These are phyloP conservation scores for Drosophila lacicola DNA, from an alignment of 2,888 invertebrate species.

Conservation along the genomic window DNA sequence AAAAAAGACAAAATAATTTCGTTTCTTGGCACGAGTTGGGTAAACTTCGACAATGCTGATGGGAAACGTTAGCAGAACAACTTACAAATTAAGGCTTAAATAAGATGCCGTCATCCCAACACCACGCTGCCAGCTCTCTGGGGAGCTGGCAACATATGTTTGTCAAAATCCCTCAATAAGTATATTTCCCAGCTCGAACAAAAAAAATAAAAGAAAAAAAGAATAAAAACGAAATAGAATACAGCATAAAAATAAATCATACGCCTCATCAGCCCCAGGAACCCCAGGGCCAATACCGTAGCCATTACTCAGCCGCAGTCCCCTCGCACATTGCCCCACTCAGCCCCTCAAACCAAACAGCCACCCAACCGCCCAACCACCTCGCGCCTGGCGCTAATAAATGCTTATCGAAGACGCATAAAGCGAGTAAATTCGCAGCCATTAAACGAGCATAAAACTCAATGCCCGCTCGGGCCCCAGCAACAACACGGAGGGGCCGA, in stretches of 20 bases:
- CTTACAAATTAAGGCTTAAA: slow-evolving; percentile 69
- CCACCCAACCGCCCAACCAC: background rate
- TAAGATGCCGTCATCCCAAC: slow-evolving; percentile 50
- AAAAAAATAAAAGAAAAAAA: background rate
- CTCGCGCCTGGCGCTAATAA: slow-evolving; percentile 71
- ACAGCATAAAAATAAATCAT: slow-evolving; percentile 77
- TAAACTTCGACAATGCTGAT: slow-evolving; percentile 62
- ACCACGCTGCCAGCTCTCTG: slow-evolving; percentile 38
- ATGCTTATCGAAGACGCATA: slow-evolving; percentile 82
- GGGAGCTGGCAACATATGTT: slow-evolving; percentile 62
- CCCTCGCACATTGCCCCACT: slow-evolving; percentile 2
- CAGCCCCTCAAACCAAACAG: background rate
- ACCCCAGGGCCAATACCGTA: slow-evolving; percentile 65
- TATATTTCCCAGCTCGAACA: slow-evolving; percentile 36
- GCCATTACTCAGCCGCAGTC: slow-evolving; percentile 58
- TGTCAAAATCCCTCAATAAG: slow-evolving; percentile 46
- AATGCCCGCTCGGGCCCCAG: slow-evolving; percentile 54
- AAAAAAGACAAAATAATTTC: slow-evolving; percentile 50
- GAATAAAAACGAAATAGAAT: slow-evolving; percentile 37
- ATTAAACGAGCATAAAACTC: slow-evolving; percentile 82
- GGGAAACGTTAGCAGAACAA: slow-evolving; percentile 60
- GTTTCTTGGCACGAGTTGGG: slow-evolving; percentile 61
- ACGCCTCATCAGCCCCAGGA: slow-evolving; percentile 76
- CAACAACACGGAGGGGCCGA: slow-evolving; percentile 65
- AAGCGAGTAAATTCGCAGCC: slow-evolving; percentile 82